phyloP scores from a whole-genome alignment of 1,140 invertebrate genomes.

The Drosophila subpulchrella region DNA sequence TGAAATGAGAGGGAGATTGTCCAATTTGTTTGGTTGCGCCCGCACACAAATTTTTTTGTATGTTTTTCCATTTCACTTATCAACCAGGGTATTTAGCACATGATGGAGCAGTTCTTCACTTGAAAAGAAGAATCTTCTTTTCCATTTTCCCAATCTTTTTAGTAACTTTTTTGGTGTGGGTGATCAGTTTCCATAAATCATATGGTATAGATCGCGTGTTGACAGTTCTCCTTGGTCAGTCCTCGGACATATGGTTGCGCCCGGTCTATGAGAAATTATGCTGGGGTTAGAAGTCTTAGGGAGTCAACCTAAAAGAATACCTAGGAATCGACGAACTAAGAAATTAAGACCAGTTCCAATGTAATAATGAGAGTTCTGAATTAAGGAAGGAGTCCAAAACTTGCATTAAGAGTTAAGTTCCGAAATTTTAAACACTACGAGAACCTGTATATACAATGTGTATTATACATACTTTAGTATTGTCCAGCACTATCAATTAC shows the following conservation, averaged over 20 bases:
- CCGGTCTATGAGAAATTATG: conserved; percentile 14
- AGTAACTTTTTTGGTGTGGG: conserved; percentile 10
- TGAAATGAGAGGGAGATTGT: not conserved
- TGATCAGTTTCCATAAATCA: conserved; percentile 45
- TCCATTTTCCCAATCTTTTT: conserved; percentile 20
- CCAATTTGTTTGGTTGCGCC: conserved; percentile 72
- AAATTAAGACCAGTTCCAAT: too few species aligned
- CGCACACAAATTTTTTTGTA: conserved; percentile 50
- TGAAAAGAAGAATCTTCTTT: conserved; percentile 1
- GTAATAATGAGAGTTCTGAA: too few species aligned
- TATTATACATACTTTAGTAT: too few species aligned
- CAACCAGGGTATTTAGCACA: conserved; percentile 62
- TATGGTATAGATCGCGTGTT: conserved; percentile 30
- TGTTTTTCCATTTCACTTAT: conserved; percentile 39
- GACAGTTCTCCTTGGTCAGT: conserved; percentile 47
- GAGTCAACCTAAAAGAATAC: not conserved
- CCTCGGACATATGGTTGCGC: conserved; percentile 26
- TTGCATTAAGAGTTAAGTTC: not conserved
- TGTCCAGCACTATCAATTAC: not conserved
- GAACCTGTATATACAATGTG: too few species aligned
- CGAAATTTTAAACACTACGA: too few species aligned
- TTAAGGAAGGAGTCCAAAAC: not conserved
- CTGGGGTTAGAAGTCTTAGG: too few species aligned
- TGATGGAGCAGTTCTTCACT: conserved; percentile 73
- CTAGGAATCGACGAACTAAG: too few species aligned